Evolutionary conservation across 1,140 invertebrate genomes (phyloP).

Genomic region (Adoxophyes honmai): DNA sequence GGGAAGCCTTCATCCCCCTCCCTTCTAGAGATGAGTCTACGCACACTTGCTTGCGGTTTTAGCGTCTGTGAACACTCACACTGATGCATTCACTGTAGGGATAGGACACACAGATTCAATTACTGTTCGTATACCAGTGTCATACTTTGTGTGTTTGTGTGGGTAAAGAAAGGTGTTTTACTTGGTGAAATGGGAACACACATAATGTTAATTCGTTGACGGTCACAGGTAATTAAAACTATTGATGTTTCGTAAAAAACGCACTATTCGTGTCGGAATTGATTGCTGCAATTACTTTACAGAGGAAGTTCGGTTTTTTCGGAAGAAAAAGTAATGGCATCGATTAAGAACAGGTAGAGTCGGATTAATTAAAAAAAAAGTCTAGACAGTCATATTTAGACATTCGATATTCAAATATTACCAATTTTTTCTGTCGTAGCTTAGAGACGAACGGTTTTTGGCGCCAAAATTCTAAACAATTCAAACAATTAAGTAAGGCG

Average conservation of each 20-base stretch:
- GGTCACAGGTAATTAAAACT: conserved; percentile 36
- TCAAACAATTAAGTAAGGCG: too few relatives aligned
- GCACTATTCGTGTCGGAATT: conserved; percentile 1
- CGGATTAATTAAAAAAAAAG: too few relatives aligned
- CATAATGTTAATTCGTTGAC: conserved; percentile 35
- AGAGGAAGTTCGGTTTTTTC: neutral
- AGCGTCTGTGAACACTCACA: neutral
- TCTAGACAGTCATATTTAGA: too few relatives aligned
- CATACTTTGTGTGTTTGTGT: conserved; percentile 35
- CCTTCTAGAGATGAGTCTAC: conserved; percentile 36
- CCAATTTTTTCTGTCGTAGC: too few relatives aligned
- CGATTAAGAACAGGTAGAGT: too few relatives aligned
- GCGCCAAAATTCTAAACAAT: too few relatives aligned
- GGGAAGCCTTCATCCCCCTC: conserved; percentile 12
- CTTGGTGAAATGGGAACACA: conserved; percentile 68
- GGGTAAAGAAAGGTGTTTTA: conserved; percentile 72
- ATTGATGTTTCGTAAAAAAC: conserved; percentile 4
- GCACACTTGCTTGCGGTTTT: conserved; percentile 34
- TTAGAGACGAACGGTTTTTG: too few relatives aligned
- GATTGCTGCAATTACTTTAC: conserved; percentile 4
- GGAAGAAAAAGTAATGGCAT: too few relatives aligned
- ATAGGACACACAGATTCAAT: neutral
- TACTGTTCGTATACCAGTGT: conserved; percentile 22
- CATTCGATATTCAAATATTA: too few relatives aligned
- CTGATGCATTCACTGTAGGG: neutral